Evolutionary conservation across 2,797 vertebrate genomes (phyloP), one percentile per base, ranked within the genome.

Genomic region (Falco berigora): DNA sequence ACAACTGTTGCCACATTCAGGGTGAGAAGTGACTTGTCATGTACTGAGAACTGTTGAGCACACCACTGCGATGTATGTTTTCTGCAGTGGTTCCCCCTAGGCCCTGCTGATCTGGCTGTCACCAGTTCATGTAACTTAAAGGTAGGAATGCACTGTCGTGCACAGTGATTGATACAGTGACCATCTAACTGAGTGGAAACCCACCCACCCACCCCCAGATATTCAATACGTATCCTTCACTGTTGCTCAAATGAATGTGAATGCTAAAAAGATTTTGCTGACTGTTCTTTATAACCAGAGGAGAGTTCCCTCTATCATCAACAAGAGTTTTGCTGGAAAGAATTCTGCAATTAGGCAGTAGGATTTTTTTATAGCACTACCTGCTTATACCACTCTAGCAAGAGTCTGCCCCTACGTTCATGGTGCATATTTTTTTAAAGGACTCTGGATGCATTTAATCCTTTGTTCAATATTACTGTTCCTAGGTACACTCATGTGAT

Each of bases 51-150:
- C 2, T 6, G 50, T 6, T 22, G 36, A 40, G 62, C 1, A 2
- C 16, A 52, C 55, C 1, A 0, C 69, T 61, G 80, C 55, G 55
- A 4, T 0, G 3, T 22, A 4, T 0, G 0, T 52, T 34, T 77
- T n/a, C 36, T 19, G 24, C 55, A 19, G 53, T 3, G 5, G 28
- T 32, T 79, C 71, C 40, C 62, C n/a, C 19, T 6, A 7, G 42
- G 63, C 56, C 42, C 55, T 0, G 0, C 69, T 11, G 23, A 8
- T 5, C 40, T n/a, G 44, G 40, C 64, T 73, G 44, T 50, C 55
- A 28, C 52, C 9, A 6, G 16, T 13, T 75, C 36, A 0, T 6
- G 6, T 36, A 73, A 62, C 34, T 62, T 32, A 46, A 55, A 36
- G 19, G 67, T 10, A 42, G 46, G 34, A 20, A 42, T 5, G 72